phyloP scores from a whole-genome alignment of 1,140 invertebrate species.

The Nasonia longicornis region DNA sequence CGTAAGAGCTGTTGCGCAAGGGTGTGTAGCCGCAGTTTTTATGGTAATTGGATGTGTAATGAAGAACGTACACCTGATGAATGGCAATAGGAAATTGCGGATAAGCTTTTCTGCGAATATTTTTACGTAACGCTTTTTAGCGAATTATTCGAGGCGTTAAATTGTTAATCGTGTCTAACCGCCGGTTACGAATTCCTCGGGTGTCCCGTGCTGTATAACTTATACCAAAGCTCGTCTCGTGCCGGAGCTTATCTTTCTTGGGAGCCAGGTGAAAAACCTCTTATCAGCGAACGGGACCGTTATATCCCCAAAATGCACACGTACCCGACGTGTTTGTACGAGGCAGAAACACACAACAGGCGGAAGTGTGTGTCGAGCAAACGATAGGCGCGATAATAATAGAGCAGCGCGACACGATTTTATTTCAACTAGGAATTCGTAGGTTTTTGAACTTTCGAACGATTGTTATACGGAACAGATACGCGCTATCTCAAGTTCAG shows the following conservation, averaged over 20 bases:
- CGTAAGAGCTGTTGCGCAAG: background rate
- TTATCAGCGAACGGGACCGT: constrained; percentile 41
- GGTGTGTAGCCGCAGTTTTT: constrained; percentile 41
- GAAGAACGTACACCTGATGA: background rate
- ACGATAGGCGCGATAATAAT: constrained; percentile 6
- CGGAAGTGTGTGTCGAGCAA: constrained; percentile 19
- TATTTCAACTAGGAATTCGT: constrained; percentile 22
- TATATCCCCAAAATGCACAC: background rate
- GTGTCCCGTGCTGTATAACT: no score
- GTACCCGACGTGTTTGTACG: background rate
- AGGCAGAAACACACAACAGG: background rate
- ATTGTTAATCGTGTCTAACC: no score
- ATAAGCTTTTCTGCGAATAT: no score
- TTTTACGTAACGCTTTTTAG: no score
- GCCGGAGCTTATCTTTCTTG: background rate
- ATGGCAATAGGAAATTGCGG: background rate
- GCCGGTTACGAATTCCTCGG: no score
- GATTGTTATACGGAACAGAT: background rate
- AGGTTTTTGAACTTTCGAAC: constrained; percentile 27
- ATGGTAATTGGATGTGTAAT: background rate
- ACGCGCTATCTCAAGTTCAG: background rate
- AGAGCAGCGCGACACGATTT: background rate
- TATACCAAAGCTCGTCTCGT: background rate
- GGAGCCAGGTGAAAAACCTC: constrained; percentile 44
- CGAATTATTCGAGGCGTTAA: no score